Evolutionary conservation across 2,888 invertebrate species (phyloP), one percentile per base, ranked within the genome.

Genomic region (Microdon myrmicae): DNA sequence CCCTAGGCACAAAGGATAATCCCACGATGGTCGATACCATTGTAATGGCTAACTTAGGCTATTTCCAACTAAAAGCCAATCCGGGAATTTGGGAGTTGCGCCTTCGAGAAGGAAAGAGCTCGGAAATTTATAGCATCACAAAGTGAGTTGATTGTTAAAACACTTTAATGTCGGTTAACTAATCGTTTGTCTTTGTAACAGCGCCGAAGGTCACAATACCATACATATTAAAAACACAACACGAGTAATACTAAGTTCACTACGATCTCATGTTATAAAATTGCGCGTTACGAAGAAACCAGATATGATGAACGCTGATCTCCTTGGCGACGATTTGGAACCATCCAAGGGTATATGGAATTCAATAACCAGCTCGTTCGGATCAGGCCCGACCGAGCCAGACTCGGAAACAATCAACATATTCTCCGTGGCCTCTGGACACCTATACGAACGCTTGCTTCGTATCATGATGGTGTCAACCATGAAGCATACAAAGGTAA

Each of bases 11-110:
- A 0, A 86, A 89, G 61, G 84, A 83, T n/a, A 82, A 86, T 54
- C 89, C 91, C 0, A 86, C 89, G 4, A 84, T 88, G 68, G 90
- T 93, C 70, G 99, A 99, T 80, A 99, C 99, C 10, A 98, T 98
- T 70, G 98, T 99, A n/a, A 99, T 99, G 99, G 98, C 98, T 4
- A 99, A 99, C 81, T 84, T 99, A 70, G 99, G 99, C 8, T 99
- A 99, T 81, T 98, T 99, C 83, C 95, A 96, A 81, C 82, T 99
- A 19, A 98, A 98, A 81, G 98, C 98, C 0, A 95, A 93, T 78
- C 98, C 99, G 1, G 99, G 99, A 1, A 92, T 94, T 6, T 99
- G 98, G 98, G 82, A 90, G 13, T 80, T 99, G 58, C 84, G 89
- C 3, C 83, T 99, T 3, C 83, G 99, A 19, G 93, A 96, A 34